These are phyloP conservation scores for Choristoneura rosaceana DNA, from an alignment of 2,888 invertebrate species.

Conservation along the genomic window DNA sequence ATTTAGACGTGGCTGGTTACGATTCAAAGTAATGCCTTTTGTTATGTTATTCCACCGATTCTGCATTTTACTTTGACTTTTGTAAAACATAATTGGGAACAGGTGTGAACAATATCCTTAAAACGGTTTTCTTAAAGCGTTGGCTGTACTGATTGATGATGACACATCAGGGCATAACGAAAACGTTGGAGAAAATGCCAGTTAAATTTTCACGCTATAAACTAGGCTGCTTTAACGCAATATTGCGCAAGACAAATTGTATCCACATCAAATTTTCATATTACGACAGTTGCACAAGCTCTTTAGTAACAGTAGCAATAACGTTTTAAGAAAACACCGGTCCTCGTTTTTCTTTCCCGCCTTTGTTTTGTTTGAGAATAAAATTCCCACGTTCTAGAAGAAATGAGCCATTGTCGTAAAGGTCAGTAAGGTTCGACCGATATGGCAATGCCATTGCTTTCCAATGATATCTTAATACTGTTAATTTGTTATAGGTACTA, in stretches of 20 bases:
- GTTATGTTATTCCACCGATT: background rate
- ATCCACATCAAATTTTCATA: constrained; percentile 34
- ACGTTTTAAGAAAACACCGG: constrained; percentile 66
- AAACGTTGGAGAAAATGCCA: background rate
- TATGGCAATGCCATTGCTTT: constrained; percentile 34
- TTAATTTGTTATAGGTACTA: too few species aligned
- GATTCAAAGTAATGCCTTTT: constrained; percentile 30
- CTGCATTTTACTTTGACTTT: background rate
- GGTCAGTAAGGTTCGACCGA: constrained; percentile 42
- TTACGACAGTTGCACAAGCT: constrained; percentile 57
- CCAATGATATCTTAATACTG: constrained; percentile 9
- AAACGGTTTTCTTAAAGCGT: background rate
- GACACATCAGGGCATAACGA: background rate
- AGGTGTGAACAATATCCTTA: too few species aligned
- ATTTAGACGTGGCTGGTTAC: constrained; percentile 20
- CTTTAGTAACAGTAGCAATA: constrained; percentile 64
- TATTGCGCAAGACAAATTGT: constrained; percentile 35
- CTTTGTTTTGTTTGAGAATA: constrained; percentile 69
- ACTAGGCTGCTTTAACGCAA: constrained; percentile 16
- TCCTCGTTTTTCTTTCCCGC: constrained; percentile 62
- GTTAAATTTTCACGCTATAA: constrained; percentile 26
- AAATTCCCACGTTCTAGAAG: constrained; percentile 75
- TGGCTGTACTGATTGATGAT: background rate
- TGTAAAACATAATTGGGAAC: background rate
- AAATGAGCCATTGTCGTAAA: constrained; percentile 55